Evolutionary conservation across 2,113 vertebrate species (phyloP).

Genomic region (Montifringilla adamsi): DNA sequence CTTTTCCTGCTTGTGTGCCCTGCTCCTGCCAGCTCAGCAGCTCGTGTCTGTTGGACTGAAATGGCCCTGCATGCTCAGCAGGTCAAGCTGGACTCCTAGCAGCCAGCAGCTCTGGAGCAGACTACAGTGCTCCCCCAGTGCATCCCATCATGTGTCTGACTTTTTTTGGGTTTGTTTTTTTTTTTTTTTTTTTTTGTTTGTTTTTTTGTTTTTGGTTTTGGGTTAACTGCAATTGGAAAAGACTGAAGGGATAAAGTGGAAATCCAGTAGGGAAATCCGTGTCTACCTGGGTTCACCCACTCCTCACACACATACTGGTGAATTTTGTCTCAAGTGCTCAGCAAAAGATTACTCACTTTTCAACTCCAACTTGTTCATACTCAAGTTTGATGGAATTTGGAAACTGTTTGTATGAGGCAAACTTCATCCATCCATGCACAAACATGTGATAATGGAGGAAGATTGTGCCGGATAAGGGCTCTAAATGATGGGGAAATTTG

Average conservation of each 20-base stretch:
- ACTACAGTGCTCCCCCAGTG: no score
- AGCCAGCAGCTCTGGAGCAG: neutral
- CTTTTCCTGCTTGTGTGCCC: neutral
- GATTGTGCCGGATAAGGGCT: neutral
- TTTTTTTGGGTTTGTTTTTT: no score
- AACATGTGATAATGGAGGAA: neutral
- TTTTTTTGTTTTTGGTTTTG: no score
- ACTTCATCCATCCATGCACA: neutral
- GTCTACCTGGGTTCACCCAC: neutral
- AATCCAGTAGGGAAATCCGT: neutral
- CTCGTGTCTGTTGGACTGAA: neutral
- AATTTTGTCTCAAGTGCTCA: neutral
- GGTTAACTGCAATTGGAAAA: neutral
- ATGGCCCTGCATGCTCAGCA: neutral
- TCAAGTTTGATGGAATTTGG: neutral
- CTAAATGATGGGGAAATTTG: neutral
- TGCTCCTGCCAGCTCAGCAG: neutral
- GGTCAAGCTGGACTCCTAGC: neutral
- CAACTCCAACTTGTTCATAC: neutral
- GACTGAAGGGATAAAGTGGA: neutral
- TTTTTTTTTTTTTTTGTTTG: no score
- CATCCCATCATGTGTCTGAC: no score
- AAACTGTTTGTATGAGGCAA: neutral
- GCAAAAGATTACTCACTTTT: neutral
- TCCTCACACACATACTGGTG: neutral